Percentiles rank a stretch among this genome's conserved stretches.
Evolutionary conservation across 2,113 vertebrate species (phyloP).

Genomic region (Synchiropus splendidus): DNA sequence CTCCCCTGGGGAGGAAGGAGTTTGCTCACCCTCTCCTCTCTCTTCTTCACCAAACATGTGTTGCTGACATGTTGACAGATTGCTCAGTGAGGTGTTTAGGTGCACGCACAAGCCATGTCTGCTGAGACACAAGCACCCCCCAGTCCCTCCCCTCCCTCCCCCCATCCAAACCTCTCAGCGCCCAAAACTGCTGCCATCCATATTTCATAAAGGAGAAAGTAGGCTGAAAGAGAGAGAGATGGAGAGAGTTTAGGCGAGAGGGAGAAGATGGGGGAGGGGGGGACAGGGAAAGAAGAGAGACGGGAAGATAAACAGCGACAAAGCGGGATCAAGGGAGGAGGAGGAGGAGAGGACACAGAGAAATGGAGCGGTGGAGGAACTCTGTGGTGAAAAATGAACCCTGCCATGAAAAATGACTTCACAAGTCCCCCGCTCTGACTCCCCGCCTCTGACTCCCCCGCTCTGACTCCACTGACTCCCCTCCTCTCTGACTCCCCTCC

Average conservation of each 20-base stretch:
- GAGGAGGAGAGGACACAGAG: slow-evolving; percentile 52
- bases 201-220: slow-evolving; percentile 90
- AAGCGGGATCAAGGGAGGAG: slow-evolving; percentile 62
- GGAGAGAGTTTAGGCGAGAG: slow-evolving; percentile 3
- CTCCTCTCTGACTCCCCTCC: slow-evolving; percentile 26
- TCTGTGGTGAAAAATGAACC: slow-evolving; percentile 79
- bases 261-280: slow-evolving; percentile 22
- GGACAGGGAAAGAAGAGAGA: slow-evolving; percentile 35
- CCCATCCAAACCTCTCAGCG: slow-evolving; percentile 86
- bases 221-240: slow-evolving; percentile 68
- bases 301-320: slow-evolving; percentile 75
- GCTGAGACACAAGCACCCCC: slow-evolving; percentile 77
- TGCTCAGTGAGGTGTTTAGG: slow-evolving; percentile 96
- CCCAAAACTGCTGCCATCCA: slow-evolving; percentile 97
- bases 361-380: slow-evolving; percentile 66
- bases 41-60: slow-evolving; percentile 99
- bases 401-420: slow-evolving; percentile 76
- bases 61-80: slow-evolving; percentile 99
- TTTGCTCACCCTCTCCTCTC: slow-evolving; percentile 55
- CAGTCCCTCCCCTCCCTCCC: slow-evolving; percentile 25
- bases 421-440: slow-evolving; percentile 62
- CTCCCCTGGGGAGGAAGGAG: slow-evolving; percentile 67
- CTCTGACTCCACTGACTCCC: slow-evolving; percentile 23
- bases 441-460: slow-evolving; percentile 30
- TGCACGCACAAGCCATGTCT: slow-evolving; percentile 95